These are phyloP conservation scores for Dendroctonus valens DNA, from an alignment of 1,140 invertebrate genomes.

Conservation along the genomic window DNA sequence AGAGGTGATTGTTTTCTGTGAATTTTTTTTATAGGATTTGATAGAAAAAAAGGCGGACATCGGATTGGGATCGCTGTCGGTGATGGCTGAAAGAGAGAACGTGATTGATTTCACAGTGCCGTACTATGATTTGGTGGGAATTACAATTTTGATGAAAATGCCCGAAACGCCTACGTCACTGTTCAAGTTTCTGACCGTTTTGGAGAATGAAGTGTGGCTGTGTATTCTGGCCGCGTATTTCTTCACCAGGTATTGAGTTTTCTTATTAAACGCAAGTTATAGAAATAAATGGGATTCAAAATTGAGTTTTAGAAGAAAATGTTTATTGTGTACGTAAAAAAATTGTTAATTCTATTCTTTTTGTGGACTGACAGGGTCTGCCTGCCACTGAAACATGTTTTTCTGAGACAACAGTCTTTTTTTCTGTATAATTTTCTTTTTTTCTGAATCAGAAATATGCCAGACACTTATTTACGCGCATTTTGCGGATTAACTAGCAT, in stretches of 20 bases:
- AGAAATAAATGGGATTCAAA: too few relatives aligned
- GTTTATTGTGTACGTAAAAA: too few relatives aligned
- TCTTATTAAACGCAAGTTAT: too few relatives aligned
- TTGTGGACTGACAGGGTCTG: too few relatives aligned
- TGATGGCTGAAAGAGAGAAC: conserved; percentile 93
- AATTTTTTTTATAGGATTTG: conserved; percentile 60
- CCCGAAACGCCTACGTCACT: conserved; percentile 79
- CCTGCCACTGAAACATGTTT: too few relatives aligned
- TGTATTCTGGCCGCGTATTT: conserved; percentile 95
- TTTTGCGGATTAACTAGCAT: too few relatives aligned
- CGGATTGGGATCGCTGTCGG: conserved; percentile 80
- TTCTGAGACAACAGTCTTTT: too few relatives aligned
- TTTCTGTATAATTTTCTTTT: too few relatives aligned
- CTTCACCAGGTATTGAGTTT: conserved; percentile 71
- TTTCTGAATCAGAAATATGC: too few relatives aligned
- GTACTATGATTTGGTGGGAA: conserved; percentile 93
- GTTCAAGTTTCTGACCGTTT: conserved; percentile 95
- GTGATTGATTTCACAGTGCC: conserved; percentile 95
- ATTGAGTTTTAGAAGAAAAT: too few relatives aligned
- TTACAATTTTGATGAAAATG: conserved; percentile 87
- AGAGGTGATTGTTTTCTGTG: background rate
- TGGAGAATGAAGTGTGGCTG: conserved; percentile 95
- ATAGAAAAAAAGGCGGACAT: conserved; percentile 90
- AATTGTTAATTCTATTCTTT: too few relatives aligned
- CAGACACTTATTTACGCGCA: too few relatives aligned